Percentiles rank a stretch among this genome's conserved stretches.
phyloP scores from a whole-genome alignment of 2,888 invertebrate genomes.

The Scelioninae gen. 1 region DNA sequence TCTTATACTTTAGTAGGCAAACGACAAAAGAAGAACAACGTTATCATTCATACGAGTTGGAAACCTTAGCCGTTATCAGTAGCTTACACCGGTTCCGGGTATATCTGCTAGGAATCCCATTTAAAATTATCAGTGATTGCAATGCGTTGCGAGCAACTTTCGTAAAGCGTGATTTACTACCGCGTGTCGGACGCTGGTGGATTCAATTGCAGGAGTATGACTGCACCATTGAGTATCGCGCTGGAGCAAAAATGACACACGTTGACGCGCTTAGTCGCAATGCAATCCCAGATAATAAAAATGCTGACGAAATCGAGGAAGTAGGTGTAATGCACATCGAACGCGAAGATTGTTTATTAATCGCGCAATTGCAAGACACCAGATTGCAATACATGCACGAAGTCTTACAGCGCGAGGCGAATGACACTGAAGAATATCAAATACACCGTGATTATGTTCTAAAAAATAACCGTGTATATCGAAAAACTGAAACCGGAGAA shows the following conservation, averaged over 20 bases:
- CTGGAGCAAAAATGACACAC: not conserved
- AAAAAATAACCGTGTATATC: not conserved
- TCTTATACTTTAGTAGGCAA: too few species aligned
- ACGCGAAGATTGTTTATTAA: not conserved
- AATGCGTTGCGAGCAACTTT: slow-evolving; percentile 8
- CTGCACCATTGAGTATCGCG: slow-evolving; percentile 5
- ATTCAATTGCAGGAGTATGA: slow-evolving; percentile 14
- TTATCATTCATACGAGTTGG: too few species aligned
- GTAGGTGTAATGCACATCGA: not conserved
- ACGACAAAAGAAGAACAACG: too few species aligned
- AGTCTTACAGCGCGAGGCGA: not conserved
- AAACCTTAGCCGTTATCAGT: too few species aligned
- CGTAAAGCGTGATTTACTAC: slow-evolving; percentile 5
- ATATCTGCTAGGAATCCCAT: not conserved
- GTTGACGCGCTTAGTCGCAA: not conserved
- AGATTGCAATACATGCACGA: not conserved
- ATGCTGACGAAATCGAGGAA: not conserved
- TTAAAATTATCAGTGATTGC: slow-evolving; percentile 13
- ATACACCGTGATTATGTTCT: not conserved
- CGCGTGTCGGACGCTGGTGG: slow-evolving; percentile 5
- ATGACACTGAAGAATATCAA: not conserved
- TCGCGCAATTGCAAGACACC: not conserved
- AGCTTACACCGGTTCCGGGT: too few species aligned
- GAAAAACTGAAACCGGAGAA: not conserved
- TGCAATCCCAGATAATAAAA: not conserved